Evolutionary conservation across 2,888 invertebrate genomes (phyloP), one percentile per base, ranked within the genome.

Genomic region (Tetragnatha montana): DNA sequence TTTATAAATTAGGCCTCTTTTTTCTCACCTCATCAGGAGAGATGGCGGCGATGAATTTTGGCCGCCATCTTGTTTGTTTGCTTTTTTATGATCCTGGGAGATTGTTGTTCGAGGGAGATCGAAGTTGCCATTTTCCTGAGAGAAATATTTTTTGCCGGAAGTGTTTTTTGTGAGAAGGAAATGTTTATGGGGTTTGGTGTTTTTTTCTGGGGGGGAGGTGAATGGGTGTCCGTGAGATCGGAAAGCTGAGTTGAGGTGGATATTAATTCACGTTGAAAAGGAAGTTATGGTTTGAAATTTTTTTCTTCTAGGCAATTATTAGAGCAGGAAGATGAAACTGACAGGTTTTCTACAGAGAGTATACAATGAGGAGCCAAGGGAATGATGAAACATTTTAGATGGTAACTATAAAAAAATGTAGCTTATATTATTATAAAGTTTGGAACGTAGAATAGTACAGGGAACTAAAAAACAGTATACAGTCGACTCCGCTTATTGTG

Each of bases 21-120:
- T 71, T 70, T 47, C 21, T 21, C 75, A 35, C 47, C 22, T 49
- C 74, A 82, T 74, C 73, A 82, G 73, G 82, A 82, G 74, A 82
- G 73, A 82, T 82, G 73, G 73, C 73, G 51, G 74, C 82, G 50
- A 60, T 82, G 74, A 82, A 82, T 82, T 82, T 82, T 73, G 71
- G 76, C 22, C 21, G 22, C 4, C 8, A 50, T 49, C 1, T 50
- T 51, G 71, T 22, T 82, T 22, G n/a, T 70, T 49, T 81, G 35
- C 35, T 50, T 21, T 8, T 50, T 50, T 49, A 17, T 60, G 4
- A 74, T 3, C 8, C 12, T 49, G 21, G 35, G 60, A 82, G 17
- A 51, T 22, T 81, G 71, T 22, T 81, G 71, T 50, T 19, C 17
- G 60, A 74, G 51, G 74, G n/a, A 35, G 74, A 21, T 60, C 60